phyloP scores from a whole-genome alignment of 1,140 invertebrate genomes.

The Polyergus mexicanus region DNA sequence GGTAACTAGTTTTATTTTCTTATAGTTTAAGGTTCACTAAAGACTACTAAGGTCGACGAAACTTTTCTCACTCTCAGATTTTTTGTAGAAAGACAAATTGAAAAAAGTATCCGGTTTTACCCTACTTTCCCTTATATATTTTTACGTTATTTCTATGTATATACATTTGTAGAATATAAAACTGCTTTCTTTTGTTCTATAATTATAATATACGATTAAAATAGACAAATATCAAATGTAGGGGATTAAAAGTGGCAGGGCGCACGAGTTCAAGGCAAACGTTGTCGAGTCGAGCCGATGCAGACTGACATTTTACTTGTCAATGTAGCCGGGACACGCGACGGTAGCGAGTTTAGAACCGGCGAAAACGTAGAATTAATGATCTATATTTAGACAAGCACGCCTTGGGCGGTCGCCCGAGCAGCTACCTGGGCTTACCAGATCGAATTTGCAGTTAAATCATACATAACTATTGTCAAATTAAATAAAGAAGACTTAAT shows the following conservation, averaged over 20 bases:
- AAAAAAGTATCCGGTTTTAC: too few relatives aligned
- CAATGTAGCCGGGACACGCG: slow-evolving; percentile 50
- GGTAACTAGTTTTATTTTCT: too few relatives aligned
- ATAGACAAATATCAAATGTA: slow-evolving; percentile 21
- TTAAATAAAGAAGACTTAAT: background rate
- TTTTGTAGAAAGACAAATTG: too few relatives aligned
- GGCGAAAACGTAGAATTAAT: slow-evolving; percentile 38
- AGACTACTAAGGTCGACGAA: too few relatives aligned
- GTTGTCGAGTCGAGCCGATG: slow-evolving; percentile 3
- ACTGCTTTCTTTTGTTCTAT: background rate
- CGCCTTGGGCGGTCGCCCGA: slow-evolving; percentile 39
- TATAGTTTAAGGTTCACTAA: too few relatives aligned
- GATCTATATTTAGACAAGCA: slow-evolving; percentile 47
- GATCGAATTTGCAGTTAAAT: slow-evolving; percentile 15
- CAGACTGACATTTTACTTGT: slow-evolving; percentile 40
- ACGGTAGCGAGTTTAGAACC: slow-evolving; percentile 36
- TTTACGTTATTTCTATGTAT: background rate
- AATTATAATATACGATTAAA: slow-evolving; percentile 15
- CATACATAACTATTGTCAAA: background rate
- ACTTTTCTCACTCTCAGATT: too few relatives aligned
- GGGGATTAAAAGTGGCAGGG: slow-evolving; percentile 12
- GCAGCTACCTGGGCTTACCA: slow-evolving; percentile 37
- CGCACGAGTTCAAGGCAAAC: slow-evolving; percentile 35
- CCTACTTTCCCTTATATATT: too few relatives aligned
- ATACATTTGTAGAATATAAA: background rate